These are phyloP conservation scores for Apeltes quadracus DNA, from an alignment of 2,113 vertebrate genomes.

Conservation along the genomic window DNA sequence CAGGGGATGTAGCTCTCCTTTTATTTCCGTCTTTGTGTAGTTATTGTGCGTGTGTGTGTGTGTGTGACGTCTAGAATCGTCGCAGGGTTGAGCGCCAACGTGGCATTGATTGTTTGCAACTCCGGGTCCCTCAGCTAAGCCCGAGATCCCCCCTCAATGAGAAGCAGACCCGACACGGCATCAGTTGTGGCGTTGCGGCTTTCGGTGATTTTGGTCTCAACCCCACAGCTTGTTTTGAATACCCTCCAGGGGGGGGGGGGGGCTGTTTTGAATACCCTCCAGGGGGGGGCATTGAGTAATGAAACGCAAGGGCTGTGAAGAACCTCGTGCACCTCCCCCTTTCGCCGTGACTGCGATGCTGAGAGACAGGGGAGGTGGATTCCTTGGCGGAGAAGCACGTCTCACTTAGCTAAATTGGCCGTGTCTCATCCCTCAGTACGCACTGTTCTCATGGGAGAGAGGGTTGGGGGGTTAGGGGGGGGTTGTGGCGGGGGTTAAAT, in stretches of 20 bases:
- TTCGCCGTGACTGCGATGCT: conserved; percentile 24
- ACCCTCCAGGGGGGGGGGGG: conserved; percentile 47
- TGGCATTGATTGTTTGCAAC: conserved; percentile 69
- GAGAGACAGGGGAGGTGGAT: conserved; percentile 20
- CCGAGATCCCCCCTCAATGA: conserved; percentile 61
- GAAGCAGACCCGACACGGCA: conserved; percentile 68
- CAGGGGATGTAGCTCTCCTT: neutral
- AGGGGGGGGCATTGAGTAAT: conserved; percentile 65
- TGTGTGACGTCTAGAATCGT: conserved; percentile 32
- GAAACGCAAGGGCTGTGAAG: conserved; percentile 64
- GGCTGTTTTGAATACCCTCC: conserved; percentile 67
- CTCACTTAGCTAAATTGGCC: conserved; percentile 78
- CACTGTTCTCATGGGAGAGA: conserved; percentile 58
- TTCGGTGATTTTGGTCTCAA: conserved; percentile 67
- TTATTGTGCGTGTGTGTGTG: neutral
- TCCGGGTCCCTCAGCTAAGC: conserved; percentile 38
- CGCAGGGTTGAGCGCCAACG: conserved; percentile 49
- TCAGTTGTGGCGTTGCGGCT: conserved; percentile 68
- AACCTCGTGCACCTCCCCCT: conserved; percentile 31
- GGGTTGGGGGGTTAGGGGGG: no score
- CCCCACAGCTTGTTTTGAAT: conserved; percentile 65
- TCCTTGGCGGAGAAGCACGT: conserved; percentile 38
- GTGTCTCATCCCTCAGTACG: conserved; percentile 74
- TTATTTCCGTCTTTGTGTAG: conserved; percentile 12
- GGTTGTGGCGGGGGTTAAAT: conserved; percentile 1